Percentiles rank a stretch among this genome's conserved stretches.
Conservation (phyloP, 2,888 invertebrate genomes). For the Dilophus febrilis region DNA sequence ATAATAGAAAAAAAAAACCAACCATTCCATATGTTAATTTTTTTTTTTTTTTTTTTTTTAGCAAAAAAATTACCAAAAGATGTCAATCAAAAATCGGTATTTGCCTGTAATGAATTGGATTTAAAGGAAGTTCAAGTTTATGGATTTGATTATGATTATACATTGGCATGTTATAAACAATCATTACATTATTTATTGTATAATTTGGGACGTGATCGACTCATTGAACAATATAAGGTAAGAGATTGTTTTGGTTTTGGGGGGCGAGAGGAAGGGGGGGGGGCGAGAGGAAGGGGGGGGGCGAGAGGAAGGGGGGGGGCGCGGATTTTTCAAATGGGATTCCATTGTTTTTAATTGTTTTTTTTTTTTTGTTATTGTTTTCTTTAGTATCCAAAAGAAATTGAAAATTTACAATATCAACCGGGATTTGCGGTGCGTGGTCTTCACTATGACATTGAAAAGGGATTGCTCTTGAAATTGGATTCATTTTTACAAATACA, state of each 20-base stretch:
- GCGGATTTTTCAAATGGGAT: too few species aligned
- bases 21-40: too few species aligned
- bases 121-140: constrained; percentile 82
- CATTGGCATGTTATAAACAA: constrained; percentile 85
- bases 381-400: constrained; percentile 69
- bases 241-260: constrained; percentile 9
- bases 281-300: too few species aligned
- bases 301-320: too few species aligned
- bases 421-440: constrained; percentile 93
- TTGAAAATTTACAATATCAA: constrained; percentile 64
- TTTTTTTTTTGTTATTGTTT: constrained; percentile 11
- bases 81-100: constrained; percentile 75
- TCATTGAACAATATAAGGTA: constrained; percentile 80
- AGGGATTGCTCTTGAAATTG: constrained; percentile 81
- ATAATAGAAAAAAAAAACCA: too few species aligned
- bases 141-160: constrained; percentile 98
- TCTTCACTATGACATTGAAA: constrained; percentile 94
- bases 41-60: constrained; percentile 18
- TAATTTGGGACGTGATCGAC: constrained; percentile 69
- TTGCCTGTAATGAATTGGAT: constrained; percentile 91
- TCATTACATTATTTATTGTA: constrained; percentile 78
- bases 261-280: too few species aligned
- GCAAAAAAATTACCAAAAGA: constrained; percentile 76
- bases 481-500: constrained; percentile 96
- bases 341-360: background rate